A percentile compares a stretch with the other conserved stretches of the same genome.
These are phyloP conservation scores for Drosophila sp. DNA, from an alignment of 1,140 invertebrate species.

Conservation along the genomic window DNA sequence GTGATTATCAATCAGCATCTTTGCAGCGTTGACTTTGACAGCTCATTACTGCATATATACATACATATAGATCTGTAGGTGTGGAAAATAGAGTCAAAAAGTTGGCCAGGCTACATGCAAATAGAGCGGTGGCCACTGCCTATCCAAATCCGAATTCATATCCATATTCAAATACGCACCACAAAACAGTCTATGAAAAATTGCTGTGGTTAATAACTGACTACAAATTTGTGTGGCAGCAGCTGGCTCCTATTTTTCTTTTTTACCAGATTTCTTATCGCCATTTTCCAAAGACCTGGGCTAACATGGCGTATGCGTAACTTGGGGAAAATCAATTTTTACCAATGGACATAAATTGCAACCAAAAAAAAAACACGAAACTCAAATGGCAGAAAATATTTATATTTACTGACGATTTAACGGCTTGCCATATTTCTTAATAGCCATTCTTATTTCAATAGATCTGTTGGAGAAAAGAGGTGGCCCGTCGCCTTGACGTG, in stretches of 20 bases:
- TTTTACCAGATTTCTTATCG: constrained; percentile 74
- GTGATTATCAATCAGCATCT: constrained; percentile 70
- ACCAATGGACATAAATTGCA: constrained; percentile 48
- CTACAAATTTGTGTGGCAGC: constrained; percentile 57
- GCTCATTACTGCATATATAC: constrained; percentile 47
- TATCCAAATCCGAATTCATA: constrained; percentile 18
- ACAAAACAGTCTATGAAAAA: constrained; percentile 58
- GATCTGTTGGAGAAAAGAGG: constrained; percentile 31
- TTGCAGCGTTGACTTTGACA: constrained; percentile 57
- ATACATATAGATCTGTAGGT: constrained; percentile 53
- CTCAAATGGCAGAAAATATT: not conserved
- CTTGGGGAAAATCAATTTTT: constrained; percentile 63
- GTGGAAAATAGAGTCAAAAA: constrained; percentile 60
- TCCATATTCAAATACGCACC: constrained; percentile 27
- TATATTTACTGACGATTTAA: constrained; percentile 48
- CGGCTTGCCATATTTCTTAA: constrained; percentile 70
- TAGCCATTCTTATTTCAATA: constrained; percentile 66
- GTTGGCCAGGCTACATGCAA: constrained; percentile 36
- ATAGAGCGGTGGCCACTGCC: constrained; percentile 39
- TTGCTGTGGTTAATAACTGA: constrained; percentile 70
- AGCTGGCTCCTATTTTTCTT: constrained; percentile 43
- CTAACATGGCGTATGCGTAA: constrained; percentile 67
- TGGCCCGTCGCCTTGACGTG: not conserved
- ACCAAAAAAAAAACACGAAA: constrained; percentile 22
- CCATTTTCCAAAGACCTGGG: constrained; percentile 10